Base-by-base conservation (phyloP, 2,888 invertebrate species). In the Gonocerus acuteangulatus region DNA sequence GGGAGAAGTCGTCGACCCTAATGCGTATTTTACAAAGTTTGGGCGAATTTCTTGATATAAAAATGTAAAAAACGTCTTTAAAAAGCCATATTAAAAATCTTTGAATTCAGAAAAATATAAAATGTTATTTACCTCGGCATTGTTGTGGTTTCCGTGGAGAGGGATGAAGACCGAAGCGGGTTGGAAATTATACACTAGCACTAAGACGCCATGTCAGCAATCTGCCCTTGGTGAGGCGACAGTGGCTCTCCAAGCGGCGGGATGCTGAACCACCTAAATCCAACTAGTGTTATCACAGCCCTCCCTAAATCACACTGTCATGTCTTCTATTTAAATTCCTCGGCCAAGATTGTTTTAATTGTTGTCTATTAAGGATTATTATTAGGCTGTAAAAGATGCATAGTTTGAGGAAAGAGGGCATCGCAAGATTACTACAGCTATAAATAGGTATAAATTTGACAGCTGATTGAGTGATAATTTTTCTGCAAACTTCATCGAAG, bases 191-290 rank as follows among this genome's bases (percentile, higher is more conserved):
- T 62, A 74, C 74, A 73, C 72, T 74, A 75, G 74, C 73, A 72
- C 72, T 72, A 71, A 76, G 75, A 73, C 76, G 77, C 76, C 76
- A 76, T 77, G 76, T 76, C 76, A 77, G 76, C 76, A 76, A 71
- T 72, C 70, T 69, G 70, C 72, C 71, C 70, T 69, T 69, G 70
- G 59, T 58, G 52, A 49, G 59, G 52, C 57, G 49, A 44, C 60
- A 23, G 70, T 71, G 71, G 71, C 71, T 70, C 61, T 62, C 65
- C 64, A 65, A 67, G 65, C 67, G 68, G 66, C 67, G 67, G 67
- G 62, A 66, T 62, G 66, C 64, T 65, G 68, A 68, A 68, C 68
- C 66, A 64, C 66, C 67, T 61, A 60, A 59, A 62, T 62, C n/a
- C 57, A 22, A 57, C 57, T 18, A 34, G 15, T 57, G 44, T 57